Evolutionary conservation across 2,113 vertebrate genomes (phyloP).

Genomic region (Climacteris rufus): DNA sequence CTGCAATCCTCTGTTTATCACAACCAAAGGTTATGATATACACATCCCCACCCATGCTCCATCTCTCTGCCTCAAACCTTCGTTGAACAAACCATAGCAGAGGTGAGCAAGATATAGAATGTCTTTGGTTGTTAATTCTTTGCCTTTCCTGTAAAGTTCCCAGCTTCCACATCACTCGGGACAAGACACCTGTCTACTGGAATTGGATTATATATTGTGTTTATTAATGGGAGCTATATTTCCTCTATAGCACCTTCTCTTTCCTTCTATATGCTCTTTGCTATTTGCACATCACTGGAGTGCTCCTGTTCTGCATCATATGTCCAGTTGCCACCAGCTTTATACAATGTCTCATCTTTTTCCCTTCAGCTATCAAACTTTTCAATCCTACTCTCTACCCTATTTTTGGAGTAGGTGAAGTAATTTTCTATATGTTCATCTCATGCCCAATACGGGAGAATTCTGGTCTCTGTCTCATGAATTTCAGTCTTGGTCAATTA

Average conservation of each 20-base stretch:
- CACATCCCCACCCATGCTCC: background rate
- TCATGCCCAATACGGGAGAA: background rate
- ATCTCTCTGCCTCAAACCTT: background rate
- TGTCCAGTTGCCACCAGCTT: background rate
- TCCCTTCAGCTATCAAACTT: background rate
- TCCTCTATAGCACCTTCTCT: background rate
- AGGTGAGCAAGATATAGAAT: background rate
- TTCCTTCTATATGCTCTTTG: background rate
- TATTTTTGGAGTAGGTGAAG: background rate
- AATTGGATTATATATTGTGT: background rate
- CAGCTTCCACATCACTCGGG: fast-evolving
- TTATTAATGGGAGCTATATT: background rate
- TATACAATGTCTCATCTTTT: background rate
- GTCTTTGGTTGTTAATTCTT: background rate
- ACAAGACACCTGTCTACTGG: background rate
- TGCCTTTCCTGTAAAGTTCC: background rate
- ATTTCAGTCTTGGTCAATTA: background rate
- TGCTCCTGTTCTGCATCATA: background rate
- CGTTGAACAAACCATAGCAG: background rate
- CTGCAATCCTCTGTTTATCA: background rate
- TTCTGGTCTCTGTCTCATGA: background rate
- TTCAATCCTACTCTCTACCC: background rate
- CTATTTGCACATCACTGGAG: background rate
- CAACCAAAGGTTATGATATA: background rate
- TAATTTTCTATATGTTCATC: background rate